Conservation (phyloP, 2,888 invertebrate species). For the Eucera pruinosa region DNA sequence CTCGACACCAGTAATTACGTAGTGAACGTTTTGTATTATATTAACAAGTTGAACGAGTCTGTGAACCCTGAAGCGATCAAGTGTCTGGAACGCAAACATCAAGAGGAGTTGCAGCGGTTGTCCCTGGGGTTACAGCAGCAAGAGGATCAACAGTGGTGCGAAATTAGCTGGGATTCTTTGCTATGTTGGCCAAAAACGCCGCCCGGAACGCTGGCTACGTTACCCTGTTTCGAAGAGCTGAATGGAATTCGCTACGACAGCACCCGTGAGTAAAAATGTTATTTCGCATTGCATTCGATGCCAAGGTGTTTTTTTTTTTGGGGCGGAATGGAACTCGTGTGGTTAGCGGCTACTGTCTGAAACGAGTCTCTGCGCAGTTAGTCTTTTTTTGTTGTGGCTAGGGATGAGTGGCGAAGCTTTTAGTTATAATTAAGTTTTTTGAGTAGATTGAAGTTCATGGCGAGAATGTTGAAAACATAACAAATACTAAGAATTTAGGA, state of each 20-base stretch:
- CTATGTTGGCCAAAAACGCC: slow-evolving; percentile 94
- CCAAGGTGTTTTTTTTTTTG: too few relatives aligned
- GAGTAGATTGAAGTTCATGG: too few relatives aligned
- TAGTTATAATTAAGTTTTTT: too few relatives aligned
- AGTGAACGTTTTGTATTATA: slow-evolving; percentile 71
- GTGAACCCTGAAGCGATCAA: slow-evolving; percentile 66
- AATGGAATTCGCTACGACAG: slow-evolving; percentile 92
- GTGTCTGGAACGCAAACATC: slow-evolving; percentile 62
- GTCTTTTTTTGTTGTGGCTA: too few relatives aligned
- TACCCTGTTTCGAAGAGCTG: slow-evolving; percentile 92
- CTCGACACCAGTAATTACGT: slow-evolving; percentile 71
- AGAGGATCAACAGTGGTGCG: slow-evolving; percentile 85
- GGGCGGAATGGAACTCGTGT: background rate
- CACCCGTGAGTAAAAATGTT: slow-evolving; percentile 89
- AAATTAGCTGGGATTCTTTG: slow-evolving; percentile 90
- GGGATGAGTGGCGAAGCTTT: too few relatives aligned
- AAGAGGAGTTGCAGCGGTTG: slow-evolving; percentile 36
- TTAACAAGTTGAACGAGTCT: slow-evolving; percentile 75
- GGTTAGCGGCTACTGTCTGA: background rate
- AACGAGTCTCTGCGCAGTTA: background rate
- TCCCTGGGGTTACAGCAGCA: background rate
- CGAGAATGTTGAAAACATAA: too few relatives aligned
- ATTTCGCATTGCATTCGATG: background rate
- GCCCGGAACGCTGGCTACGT: slow-evolving; percentile 88
- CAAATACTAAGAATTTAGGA: too few relatives aligned